Evolutionary conservation across 2,113 vertebrate species (phyloP).

Genomic region (Hystrix brachyura): DNA sequence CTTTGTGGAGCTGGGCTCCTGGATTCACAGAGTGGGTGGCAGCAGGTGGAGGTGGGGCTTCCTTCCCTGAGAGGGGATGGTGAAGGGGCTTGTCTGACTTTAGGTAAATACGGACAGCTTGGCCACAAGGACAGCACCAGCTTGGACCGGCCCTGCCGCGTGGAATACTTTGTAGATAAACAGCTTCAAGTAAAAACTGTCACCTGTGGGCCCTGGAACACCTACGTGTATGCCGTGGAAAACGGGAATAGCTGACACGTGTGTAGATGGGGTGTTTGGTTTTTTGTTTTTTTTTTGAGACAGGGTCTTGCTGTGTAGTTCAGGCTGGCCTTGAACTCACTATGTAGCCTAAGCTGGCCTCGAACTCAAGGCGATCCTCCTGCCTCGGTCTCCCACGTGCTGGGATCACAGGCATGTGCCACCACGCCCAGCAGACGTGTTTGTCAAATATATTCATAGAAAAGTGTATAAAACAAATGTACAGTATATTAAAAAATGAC

Average conservation of each 20-base stretch:
- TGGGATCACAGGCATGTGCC: too few relatives aligned
- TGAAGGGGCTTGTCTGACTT: not conserved
- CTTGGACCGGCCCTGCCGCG: conserved; percentile 89
- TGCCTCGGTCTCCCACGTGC: too few relatives aligned
- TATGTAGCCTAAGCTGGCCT: too few relatives aligned
- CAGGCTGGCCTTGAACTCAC: too few relatives aligned
- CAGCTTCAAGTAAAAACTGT: conserved; percentile 89
- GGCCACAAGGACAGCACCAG: conserved; percentile 89
- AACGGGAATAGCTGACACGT: not conserved
- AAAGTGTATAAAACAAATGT: too few relatives aligned
- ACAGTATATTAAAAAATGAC: not conserved
- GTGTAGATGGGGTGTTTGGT: not conserved
- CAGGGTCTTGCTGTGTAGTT: too few relatives aligned
- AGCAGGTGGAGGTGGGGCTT: not conserved
- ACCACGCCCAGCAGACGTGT: too few relatives aligned
- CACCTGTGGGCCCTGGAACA: conserved; percentile 95
- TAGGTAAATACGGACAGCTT: conserved; percentile 97
- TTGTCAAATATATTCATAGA: not conserved
- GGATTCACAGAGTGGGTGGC: not conserved
- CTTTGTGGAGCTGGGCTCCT: not conserved
- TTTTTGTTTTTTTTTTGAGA: too few relatives aligned
- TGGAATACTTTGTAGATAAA: conserved; percentile 88
- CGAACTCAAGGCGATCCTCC: too few relatives aligned
- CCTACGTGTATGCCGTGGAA: conserved; percentile 87
- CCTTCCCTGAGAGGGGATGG: not conserved